Conservation (phyloP, 2,113 vertebrate genomes). For the Etheostoma spectabile region DNA sequence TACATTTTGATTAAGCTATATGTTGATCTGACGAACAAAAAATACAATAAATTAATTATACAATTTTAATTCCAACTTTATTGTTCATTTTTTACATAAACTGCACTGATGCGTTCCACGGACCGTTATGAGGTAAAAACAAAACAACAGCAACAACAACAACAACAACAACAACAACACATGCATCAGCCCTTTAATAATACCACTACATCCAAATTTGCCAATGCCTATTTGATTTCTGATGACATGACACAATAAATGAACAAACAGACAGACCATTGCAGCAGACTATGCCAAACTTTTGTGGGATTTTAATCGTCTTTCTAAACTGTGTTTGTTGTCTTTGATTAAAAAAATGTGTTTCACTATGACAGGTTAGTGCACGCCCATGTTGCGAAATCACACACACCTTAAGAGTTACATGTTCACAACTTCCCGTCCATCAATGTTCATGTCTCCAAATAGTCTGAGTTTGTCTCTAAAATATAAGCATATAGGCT, state of each 20-base stretch:
- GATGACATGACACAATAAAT: background rate
- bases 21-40: too few species aligned
- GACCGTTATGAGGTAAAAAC: too few species aligned
- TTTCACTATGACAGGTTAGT: too few species aligned
- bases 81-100: too few species aligned
- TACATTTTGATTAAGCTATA: too few species aligned
- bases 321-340: fast-evolving
- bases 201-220: background rate
- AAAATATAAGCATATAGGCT: background rate
- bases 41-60: too few species aligned
- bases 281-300: background rate
- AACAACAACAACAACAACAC: background rate
- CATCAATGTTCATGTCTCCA: background rate
- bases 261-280: background rate
- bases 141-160: too few species aligned
- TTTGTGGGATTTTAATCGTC: background rate
- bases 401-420: background rate
- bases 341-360: background rate
- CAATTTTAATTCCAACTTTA: too few species aligned
- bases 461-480: background rate
- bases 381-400: background rate
- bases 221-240: background rate
- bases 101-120: too few species aligned
- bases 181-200: background rate
- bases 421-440: background rate